A percentile compares a stretch with the other conserved stretches of the same genome.
phyloP scores from a whole-genome alignment of 2,113 vertebrate species.

The Poecilia latipinna region DNA sequence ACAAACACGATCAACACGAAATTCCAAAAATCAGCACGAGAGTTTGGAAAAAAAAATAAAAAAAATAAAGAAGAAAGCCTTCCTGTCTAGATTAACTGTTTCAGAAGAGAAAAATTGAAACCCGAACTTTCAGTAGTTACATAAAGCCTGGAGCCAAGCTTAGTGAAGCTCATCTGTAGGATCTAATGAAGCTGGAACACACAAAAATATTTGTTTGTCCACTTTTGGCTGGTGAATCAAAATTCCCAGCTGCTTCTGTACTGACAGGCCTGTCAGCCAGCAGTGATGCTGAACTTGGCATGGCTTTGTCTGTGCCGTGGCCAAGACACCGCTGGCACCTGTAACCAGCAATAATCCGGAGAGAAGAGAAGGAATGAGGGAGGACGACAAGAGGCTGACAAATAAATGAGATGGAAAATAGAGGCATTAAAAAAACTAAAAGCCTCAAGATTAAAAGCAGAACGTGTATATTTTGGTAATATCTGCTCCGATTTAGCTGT shows the following conservation, averaged over 20 bases:
- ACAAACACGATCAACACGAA: background rate
- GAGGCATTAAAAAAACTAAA: background rate
- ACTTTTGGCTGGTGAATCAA: conserved; percentile 47
- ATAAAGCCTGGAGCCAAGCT: conserved; percentile 14
- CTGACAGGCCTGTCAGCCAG: conserved; percentile 51
- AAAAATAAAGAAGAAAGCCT: background rate
- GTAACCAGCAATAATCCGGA: conserved; percentile 19
- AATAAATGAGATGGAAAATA: conserved; percentile 56
- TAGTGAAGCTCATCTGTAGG: conserved; percentile 22
- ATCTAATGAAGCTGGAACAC: conserved; percentile 24
- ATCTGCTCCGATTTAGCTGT: conserved; percentile 16
- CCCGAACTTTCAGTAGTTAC: background rate
- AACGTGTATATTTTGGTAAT: conserved; percentile 18
- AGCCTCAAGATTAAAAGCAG: conserved; percentile 12
- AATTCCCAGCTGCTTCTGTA: conserved; percentile 51
- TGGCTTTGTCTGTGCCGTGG: conserved; percentile 29
- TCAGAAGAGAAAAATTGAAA: background rate
- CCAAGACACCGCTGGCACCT: conserved; percentile 39
- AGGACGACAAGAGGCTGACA: conserved; percentile 22
- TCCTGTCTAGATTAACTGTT: background rate
- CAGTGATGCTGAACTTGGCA: conserved; percentile 49
- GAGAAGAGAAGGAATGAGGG: conserved; percentile 15
- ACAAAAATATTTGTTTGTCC: conserved; percentile 42
- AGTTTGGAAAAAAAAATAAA: background rate
- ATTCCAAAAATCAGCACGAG: background rate